Evolutionary conservation across 1,140 invertebrate genomes (phyloP), one percentile per base, ranked within the genome.

Genomic region (Cotesia vestalis): DNA sequence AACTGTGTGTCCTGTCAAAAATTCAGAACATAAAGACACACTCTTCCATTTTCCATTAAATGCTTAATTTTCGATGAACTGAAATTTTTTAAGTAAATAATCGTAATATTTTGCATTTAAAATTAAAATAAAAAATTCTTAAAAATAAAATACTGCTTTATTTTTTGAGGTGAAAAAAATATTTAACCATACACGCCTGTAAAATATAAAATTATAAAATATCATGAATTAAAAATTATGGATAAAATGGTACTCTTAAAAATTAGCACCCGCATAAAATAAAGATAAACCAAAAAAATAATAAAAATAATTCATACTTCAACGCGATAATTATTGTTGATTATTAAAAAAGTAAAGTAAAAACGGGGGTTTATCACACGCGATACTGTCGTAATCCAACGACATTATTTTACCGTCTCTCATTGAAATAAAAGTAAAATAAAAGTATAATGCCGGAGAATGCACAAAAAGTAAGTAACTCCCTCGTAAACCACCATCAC

Each of bases 331-430:
- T 67, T 67, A 53, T 5, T 17, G 57, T 35, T 36, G 53, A 35
- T 34, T 27, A 52, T 14, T 51, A 53, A 8, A 35, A 34, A 57
- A 57, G n/a, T 57, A 57, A 57, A 57, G 4, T 57, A 57, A 35
- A 34, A 60, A 34, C 8, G 27, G 1, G 4, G 3, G 35, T 55
- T 17, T 3, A 57, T 17, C 36, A 46, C 66, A 69, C 66, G 66
- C 66, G 36, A 69, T 14, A 46, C 9, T 38, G 67, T 69, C 57
- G 67, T 69, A 61, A 61, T 36, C 20, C 14, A 40, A 40, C 35
- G 68, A 70, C 59, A 62, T 57, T 68, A 57, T 55, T 68, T 68
- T 59, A 55, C 34, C 34, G 14, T 53, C 27, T 55, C 27, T n/a
- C 11, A 12, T 17, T 14, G 52, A 20, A 68, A 68, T 34, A 68